These are phyloP conservation scores for Nasonia giraulti DNA, from an alignment of 1,140 invertebrate species.

Conservation along the genomic window DNA sequence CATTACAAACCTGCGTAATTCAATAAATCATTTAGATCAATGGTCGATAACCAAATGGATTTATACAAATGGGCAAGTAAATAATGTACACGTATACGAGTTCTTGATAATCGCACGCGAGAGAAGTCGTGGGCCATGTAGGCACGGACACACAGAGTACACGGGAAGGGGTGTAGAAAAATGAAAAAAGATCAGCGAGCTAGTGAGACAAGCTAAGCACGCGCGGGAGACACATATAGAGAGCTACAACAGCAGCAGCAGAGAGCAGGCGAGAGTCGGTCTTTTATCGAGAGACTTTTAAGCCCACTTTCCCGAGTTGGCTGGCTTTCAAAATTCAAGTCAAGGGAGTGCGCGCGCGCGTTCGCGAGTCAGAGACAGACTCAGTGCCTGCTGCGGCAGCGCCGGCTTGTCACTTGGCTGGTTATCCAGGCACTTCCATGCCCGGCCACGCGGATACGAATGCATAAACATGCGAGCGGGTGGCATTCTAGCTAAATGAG, in stretches of 20 bases:
- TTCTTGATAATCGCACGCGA: not conserved
- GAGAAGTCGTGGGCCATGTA: conserved; percentile 20
- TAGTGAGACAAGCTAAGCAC: not conserved
- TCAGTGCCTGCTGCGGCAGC: conserved; percentile 55
- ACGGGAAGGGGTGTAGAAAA: not conserved
- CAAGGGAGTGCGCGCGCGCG: conserved; percentile 58
- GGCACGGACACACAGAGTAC: not conserved
- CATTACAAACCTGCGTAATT: too few relatives aligned
- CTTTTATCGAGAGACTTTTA: conserved; percentile 74
- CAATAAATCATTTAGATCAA: too few relatives aligned
- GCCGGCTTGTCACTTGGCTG: conserved; percentile 74
- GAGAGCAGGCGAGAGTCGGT: conserved; percentile 57
- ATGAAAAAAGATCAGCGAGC: conserved; percentile 51
- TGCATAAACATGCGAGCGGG: conserved; percentile 74
- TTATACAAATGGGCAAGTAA: too few relatives aligned
- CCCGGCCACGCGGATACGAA: conserved; percentile 73
- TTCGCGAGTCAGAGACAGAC: conserved; percentile 54
- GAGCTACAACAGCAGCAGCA: conserved; percentile 1
- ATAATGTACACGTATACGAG: not conserved
- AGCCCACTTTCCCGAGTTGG: conserved; percentile 74
- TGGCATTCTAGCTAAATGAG: conserved; percentile 70
- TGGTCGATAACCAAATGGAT: too few relatives aligned
- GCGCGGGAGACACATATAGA: conserved; percentile 6
- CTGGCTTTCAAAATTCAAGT: conserved; percentile 73
- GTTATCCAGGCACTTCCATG: conserved; percentile 74